Evolutionary conservation across 2,113 vertebrate species (phyloP).

Genomic region (Euleptes europaea): DNA sequence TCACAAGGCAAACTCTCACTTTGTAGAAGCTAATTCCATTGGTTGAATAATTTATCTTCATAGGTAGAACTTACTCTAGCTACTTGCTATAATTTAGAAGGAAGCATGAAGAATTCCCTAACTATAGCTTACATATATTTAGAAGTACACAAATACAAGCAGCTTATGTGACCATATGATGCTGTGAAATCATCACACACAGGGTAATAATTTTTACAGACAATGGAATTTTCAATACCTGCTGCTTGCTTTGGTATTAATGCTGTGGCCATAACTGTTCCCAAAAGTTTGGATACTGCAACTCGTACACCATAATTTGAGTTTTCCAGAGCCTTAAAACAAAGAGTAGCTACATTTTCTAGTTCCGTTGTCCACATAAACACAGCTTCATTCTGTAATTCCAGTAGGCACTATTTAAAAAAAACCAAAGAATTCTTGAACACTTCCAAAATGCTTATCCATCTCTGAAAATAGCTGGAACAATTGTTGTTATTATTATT

Average conservation of each 20-base stretch:
- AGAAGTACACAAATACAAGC: not conserved
- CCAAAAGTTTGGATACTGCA: conserved; percentile 93
- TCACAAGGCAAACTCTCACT: not conserved
- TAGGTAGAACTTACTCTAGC: not conserved
- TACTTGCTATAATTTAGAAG: not conserved
- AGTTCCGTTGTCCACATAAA: conserved; percentile 99
- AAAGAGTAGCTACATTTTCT: conserved; percentile 94
- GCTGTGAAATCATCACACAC: not conserved
- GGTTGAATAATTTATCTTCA: not conserved
- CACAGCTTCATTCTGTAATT: conserved; percentile 97
- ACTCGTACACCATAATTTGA: conserved; percentile 97
- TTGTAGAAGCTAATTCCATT: not conserved
- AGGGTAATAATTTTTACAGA: not conserved
- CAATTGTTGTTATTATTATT: too few relatives aligned
- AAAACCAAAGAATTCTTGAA: conserved; percentile 29
- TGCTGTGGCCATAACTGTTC: conserved; percentile 95
- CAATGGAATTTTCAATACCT: conserved; percentile 64
- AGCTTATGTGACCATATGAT: not conserved
- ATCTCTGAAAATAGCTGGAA: not conserved
- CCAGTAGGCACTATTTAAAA: conserved; percentile 86
- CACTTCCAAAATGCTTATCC: not conserved
- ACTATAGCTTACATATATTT: not conserved
- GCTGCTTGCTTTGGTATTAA: conserved; percentile 97
- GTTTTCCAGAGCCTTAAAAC: conserved; percentile 96
- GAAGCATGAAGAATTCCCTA: not conserved